These are phyloP conservation scores for Uloborus plumipes DNA, from an alignment of 2,888 invertebrate species.

Conservation along the genomic window DNA sequence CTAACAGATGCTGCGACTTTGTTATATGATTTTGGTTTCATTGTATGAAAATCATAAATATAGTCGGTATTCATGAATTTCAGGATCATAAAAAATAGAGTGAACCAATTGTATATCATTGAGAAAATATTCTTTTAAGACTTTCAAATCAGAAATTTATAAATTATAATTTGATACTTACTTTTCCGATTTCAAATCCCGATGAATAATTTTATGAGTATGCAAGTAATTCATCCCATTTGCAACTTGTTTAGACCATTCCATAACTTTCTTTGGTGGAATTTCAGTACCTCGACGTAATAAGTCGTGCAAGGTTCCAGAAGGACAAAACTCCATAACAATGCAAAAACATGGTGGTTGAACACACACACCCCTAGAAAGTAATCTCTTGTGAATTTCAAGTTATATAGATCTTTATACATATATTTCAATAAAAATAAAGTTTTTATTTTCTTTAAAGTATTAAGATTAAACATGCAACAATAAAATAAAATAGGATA, in stretches of 20 bases:
- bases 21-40: too few species aligned
- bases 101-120: not conserved
- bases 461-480: not conserved
- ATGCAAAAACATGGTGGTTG: conserved; percentile 93
- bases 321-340: conserved; percentile 98
- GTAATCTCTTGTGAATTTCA: conserved; percentile 68
- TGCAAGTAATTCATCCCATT: conserved; percentile 97
- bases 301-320: conserved; percentile 93
- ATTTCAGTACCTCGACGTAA: conserved; percentile 86
- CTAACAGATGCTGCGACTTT: too few species aligned
- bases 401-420: not conserved
- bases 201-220: conserved; percentile 94
- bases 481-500: not conserved
- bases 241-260: conserved; percentile 96
- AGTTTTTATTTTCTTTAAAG: not conserved
- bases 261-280: conserved; percentile 86
- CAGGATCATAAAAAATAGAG: too few species aligned
- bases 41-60: too few species aligned
- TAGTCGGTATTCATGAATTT: too few species aligned
- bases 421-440: too few species aligned
- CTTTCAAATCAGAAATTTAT: not conserved
- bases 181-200: conserved; percentile 99
- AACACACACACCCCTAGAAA: conserved; percentile 88
- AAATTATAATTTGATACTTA: conserved; percentile 73
- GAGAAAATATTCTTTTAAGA: not conserved